phyloP scores from a whole-genome alignment of 2,797 vertebrate species.

The Myotis vivesi region DNA sequence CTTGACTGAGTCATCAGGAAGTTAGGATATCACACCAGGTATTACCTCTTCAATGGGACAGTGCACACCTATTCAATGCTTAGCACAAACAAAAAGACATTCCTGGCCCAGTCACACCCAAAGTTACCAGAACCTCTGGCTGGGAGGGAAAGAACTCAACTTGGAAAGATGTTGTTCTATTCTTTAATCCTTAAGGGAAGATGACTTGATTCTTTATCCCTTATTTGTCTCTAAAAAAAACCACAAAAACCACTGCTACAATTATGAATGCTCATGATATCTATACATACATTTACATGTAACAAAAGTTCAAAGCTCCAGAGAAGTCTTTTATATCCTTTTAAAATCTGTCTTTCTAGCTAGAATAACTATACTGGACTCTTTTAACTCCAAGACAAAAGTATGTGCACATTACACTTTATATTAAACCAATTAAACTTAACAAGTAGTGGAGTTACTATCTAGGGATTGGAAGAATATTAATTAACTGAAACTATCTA shows the following conservation, averaged over 20 bases:
- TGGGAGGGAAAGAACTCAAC: conserved; percentile 55
- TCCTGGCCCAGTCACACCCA: neutral
- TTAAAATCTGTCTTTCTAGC: conserved; percentile 76
- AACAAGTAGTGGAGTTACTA: conserved; percentile 66
- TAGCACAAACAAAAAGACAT: neutral
- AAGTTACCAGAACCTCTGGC: conserved; percentile 57
- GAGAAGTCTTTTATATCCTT: conserved; percentile 68
- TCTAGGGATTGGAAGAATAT: conserved; percentile 63
- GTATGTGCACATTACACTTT: conserved; percentile 73
- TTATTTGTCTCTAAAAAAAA: conserved; percentile 81
- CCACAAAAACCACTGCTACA: conserved; percentile 76
- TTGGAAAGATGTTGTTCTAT: conserved; percentile 74
- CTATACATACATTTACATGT: neutral
- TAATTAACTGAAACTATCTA: conserved; percentile 56
- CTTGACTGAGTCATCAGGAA: neutral
- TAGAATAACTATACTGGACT: conserved; percentile 53
- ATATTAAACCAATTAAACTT: conserved; percentile 78
- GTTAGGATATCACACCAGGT: neutral
- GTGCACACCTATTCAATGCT: neutral
- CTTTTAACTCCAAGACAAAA: conserved; percentile 6
- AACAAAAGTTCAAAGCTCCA: neutral
- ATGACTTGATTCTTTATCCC: conserved; percentile 78
- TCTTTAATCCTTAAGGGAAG: conserved; percentile 77
- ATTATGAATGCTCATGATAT: conserved; percentile 65
- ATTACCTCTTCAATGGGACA: neutral